phyloP scores from a whole-genome alignment of 2,888 invertebrate genomes.

The Tetragnatha montana region DNA sequence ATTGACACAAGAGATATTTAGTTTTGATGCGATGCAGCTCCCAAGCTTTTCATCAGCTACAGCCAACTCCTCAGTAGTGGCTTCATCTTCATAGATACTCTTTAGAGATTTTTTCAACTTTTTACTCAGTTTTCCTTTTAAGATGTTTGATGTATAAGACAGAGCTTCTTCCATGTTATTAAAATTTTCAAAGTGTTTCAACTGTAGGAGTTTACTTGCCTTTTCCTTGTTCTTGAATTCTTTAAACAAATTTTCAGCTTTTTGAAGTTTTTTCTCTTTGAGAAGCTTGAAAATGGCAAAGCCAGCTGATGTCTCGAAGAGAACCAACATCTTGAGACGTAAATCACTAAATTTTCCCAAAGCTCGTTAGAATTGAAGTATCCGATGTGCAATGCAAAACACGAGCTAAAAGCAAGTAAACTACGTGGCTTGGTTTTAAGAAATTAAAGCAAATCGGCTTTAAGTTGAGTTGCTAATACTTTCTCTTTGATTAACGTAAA shows the following conservation, averaged over 20 bases:
- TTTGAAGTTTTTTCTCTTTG: constrained; percentile 92
- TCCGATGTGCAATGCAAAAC: neutral
- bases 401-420: constrained; percentile 10
- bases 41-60: constrained; percentile 98
- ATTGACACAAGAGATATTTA: constrained; percentile 89
- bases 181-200: constrained; percentile 97
- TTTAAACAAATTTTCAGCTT: constrained; percentile 92
- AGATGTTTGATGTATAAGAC: constrained; percentile 89
- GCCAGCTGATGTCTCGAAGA: constrained; percentile 95
- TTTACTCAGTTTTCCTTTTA: constrained; percentile 96
- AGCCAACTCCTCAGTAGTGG: constrained; percentile 90
- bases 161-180: constrained; percentile 92
- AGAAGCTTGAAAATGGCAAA: constrained; percentile 96
- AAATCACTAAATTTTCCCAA: neutral
- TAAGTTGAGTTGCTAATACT: neutral
- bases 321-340: constrained; percentile 80
- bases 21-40: constrained; percentile 94
- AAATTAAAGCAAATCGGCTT: constrained; percentile 10
- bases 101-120: constrained; percentile 93
- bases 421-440: constrained; percentile 31
- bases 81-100: constrained; percentile 86
- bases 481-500: neutral
- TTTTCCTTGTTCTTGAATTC: constrained; percentile 93
- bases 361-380: neutral
- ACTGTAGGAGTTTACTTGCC: constrained; percentile 90